These are phyloP conservation scores for Eurystomus glaucurus DNA, from an alignment of 2,797 vertebrate species.

Conservation along the genomic window DNA sequence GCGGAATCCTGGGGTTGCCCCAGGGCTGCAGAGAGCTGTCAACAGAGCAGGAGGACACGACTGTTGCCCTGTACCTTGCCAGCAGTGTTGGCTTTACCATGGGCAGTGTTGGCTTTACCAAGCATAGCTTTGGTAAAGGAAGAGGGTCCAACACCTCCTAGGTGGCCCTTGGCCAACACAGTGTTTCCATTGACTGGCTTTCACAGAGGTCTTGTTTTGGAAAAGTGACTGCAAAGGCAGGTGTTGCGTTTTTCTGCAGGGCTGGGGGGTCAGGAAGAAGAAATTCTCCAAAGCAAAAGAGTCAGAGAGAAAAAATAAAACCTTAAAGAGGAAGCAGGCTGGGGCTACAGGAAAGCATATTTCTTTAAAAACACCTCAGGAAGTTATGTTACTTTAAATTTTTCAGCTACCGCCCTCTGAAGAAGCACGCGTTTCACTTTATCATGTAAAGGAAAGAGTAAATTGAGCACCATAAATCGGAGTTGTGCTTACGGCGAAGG, in stretches of 20 bases:
- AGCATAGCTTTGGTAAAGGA: not conserved
- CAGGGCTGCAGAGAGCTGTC: not conserved
- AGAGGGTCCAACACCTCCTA: not conserved
- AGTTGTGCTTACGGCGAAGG: conserved; percentile 63
- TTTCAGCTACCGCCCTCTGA: conserved; percentile 42
- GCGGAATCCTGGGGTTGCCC: not conserved
- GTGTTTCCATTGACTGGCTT: not conserved
- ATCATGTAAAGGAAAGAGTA: conserved; percentile 68
- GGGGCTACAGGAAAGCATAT: conserved; percentile 66
- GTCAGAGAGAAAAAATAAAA: not conserved
- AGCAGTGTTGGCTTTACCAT: not conserved
- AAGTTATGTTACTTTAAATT: conserved; percentile 71
- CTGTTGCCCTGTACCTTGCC: not conserved
- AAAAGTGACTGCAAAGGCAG: not conserved
- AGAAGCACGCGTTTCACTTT: conserved; percentile 31
- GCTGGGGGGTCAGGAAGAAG: not conserved
- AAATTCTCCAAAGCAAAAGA: conserved; percentile 51
- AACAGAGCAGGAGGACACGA: not conserved
- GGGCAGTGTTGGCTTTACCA: not conserved
- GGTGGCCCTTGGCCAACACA: not conserved
- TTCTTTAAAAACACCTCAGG: conserved; percentile 69
- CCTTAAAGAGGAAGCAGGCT: conserved; percentile 39
- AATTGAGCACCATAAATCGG: conserved; percentile 69
- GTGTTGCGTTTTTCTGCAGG: not conserved
- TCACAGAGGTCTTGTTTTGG: conserved; percentile 4